Percentiles rank a stretch among this genome's conserved stretches.
These are phyloP conservation scores for Athene noctua DNA, from an alignment of 2,113 vertebrate species.

Conservation along the genomic window DNA sequence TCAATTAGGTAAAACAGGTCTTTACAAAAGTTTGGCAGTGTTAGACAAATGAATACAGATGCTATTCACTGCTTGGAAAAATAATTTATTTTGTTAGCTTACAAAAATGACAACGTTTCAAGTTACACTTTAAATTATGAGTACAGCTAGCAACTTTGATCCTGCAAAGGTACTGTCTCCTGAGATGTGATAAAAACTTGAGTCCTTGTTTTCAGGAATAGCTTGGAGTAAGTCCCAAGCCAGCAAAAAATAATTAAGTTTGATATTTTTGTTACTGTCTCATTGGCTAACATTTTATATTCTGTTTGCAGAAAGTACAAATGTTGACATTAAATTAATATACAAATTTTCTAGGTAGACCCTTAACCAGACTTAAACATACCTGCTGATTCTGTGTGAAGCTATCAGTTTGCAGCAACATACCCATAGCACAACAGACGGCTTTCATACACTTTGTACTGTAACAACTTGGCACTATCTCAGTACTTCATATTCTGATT, in stretches of 20 bases:
- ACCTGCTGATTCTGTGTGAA: not conserved
- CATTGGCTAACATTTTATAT: not conserved
- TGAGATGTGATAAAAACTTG: not conserved
- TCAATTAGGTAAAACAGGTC: not conserved
- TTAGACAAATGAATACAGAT: constrained; percentile 4
- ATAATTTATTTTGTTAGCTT: constrained; percentile 36
- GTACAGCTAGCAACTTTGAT: constrained; percentile 12
- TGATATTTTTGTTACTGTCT: not conserved
- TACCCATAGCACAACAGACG: not conserved
- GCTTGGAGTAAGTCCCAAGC: not conserved
- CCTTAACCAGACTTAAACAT: not conserved
- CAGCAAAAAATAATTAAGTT: not conserved
- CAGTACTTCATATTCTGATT: not conserved
- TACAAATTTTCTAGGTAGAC: not conserved
- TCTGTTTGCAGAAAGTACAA: not conserved
- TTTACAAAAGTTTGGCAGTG: not conserved
- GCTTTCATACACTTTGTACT: not conserved
- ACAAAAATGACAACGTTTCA: not conserved
- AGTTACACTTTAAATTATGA: not conserved
- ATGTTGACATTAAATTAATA: constrained; percentile 1
- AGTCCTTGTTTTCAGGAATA: not conserved
- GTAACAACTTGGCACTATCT: not conserved
- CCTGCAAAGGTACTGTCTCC: constrained; percentile 6
- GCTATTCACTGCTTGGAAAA: constrained; percentile 3
- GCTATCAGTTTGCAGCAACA: not conserved